Base-by-base conservation (phyloP, 2,888 invertebrate species). In the Imbricaverruca yamaguchii region DNA sequence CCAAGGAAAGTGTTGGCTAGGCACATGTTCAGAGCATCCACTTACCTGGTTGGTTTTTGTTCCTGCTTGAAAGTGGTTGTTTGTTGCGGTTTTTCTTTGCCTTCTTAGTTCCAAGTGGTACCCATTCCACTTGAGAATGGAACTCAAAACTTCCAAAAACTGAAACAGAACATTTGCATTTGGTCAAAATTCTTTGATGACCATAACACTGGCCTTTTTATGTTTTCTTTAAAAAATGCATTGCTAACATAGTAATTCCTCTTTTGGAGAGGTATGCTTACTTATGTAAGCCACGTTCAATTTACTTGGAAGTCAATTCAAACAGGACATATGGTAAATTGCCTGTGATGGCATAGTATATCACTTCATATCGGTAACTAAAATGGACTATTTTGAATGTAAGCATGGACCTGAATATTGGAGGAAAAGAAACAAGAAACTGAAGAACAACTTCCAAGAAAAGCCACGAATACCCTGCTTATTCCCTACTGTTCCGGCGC, bases 331-430 rank as follows among this genome's bases (percentile, higher is more conserved):
- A 15, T 15, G 18, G 21, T 53, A 74, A 74, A 74, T 74, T 74
- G 7, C 21, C 7, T 10, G 74, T 74, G 18, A 55, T 4, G 25
- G 8, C 18, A 21, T 10, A 15, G 55, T 9, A 23, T 13, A 53
- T 0, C 21, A 4, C 13, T 39, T 15, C 53, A 6, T 69, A 69
- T 65, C 23, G 10, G 10, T 11, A 11, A 18, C 12, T 39, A 53
- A 74, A 74, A 74, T 74, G 74, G 53, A 74, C 23, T 74, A 55
- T 21, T 74, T 74, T 18, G 74, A 74, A 53, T 74, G 74, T 11
- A 74, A 74, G 21, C 74, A 74, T 21, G 74, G 74, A 21, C 74
- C 74, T 21, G 55, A 74, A 55, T 74, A 74, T 39, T 74, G 74
- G 74, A 74, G 55, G 21, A 74, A 74, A 23, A 74, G 23, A 21